A percentile compares a stretch with the other conserved stretches of the same genome.
These are phyloP conservation scores for Zhuqinia jingwanae DNA, from an alignment of 2,888 invertebrate genomes.

Conservation along the genomic window DNA sequence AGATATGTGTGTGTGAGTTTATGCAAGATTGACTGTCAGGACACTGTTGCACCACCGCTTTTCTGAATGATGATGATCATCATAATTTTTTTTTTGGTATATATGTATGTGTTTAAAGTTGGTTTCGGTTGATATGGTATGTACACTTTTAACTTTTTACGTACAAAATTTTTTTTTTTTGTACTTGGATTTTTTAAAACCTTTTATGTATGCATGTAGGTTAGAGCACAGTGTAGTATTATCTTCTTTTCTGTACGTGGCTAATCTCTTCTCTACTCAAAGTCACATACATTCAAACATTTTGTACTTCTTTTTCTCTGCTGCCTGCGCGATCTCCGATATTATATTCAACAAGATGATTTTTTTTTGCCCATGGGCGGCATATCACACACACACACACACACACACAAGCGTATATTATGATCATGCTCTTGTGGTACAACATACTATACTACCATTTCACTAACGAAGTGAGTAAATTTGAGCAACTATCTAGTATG, in stretches of 20 bases:
- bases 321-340: background rate
- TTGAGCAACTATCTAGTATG: constrained; percentile 61
- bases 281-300: background rate
- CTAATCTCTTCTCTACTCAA: background rate
- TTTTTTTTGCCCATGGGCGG: constrained; percentile 67
- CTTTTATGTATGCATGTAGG: background rate
- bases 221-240: too few species aligned
- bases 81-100: background rate
- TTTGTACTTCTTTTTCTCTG: too few species aligned
- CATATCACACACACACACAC: constrained; percentile 62
- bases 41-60: too few species aligned
- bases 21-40: constrained; percentile 8
- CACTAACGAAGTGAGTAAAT: constrained; percentile 71
- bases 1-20: too few species aligned
- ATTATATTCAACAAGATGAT: constrained; percentile 19
- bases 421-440: too few species aligned
- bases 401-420: constrained; percentile 5
- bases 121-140: too few species aligned
- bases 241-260: too few species aligned
- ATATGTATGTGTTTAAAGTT: too few species aligned
- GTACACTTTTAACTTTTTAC: constrained; percentile 6
- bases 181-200: too few species aligned
- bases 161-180: background rate
- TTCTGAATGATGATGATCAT: background rate
- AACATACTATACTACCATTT: too few species aligned